Conservation (phyloP, 2,888 invertebrate species). For the Ypsolopha scabrella region DNA sequence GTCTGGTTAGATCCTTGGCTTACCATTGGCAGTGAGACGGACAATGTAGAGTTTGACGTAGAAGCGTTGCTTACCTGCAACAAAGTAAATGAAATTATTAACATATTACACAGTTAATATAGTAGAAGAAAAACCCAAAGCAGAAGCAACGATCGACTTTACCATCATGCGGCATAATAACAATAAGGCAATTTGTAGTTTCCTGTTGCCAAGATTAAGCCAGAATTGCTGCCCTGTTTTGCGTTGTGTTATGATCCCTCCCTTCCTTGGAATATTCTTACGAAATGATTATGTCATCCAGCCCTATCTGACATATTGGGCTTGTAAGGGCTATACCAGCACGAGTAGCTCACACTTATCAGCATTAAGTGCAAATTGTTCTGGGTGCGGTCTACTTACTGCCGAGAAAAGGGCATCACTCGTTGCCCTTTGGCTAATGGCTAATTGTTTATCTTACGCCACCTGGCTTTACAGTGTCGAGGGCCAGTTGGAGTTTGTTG, state of each 20-base stretch:
- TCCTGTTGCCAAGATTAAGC: too few species aligned
- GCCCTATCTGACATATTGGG: not conserved
- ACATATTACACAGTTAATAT: too few species aligned
- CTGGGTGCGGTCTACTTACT: not conserved
- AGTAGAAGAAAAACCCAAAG: too few species aligned
- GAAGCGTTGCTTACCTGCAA: not conserved
- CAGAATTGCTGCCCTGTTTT: too few species aligned
- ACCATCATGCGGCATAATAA: too few species aligned
- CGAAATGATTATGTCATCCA: constrained; percentile 1
- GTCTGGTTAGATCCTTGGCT: not conserved
- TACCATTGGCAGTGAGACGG: not conserved
- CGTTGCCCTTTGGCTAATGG: constrained; percentile 23
- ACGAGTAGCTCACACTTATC: not conserved
- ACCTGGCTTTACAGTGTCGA: constrained; percentile 1
- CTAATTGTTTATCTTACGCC: constrained; percentile 14
- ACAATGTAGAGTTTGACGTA: not conserved
- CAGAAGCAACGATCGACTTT: too few species aligned
- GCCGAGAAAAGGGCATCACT: constrained; percentile 20
- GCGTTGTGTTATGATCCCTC: too few species aligned
- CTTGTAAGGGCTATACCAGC: not conserved
- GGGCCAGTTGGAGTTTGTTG: too few species aligned
- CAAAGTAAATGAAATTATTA: not conserved
- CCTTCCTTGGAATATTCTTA: not conserved
- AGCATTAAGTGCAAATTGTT: not conserved
- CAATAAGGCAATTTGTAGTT: too few species aligned